Conservation (phyloP, 2,888 invertebrate species). For the Mythimna pallens region DNA sequence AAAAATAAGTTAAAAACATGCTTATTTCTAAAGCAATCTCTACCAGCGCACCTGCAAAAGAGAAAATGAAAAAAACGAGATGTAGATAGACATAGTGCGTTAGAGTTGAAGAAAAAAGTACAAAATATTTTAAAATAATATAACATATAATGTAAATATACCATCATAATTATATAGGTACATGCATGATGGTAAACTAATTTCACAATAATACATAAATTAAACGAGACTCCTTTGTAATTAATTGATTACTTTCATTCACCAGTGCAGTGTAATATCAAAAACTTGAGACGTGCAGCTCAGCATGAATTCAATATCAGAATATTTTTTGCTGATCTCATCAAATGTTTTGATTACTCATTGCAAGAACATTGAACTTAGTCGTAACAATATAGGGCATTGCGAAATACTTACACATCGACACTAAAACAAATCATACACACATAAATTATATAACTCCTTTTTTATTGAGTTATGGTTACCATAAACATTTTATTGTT, state of each 20-base stretch:
- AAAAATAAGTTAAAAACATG: no score
- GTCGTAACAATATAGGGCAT: constrained; percentile 16
- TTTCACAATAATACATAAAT: not conserved
- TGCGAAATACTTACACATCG: constrained; percentile 23
- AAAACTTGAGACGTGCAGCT: constrained; percentile 23
- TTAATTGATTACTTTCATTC: constrained; percentile 11
- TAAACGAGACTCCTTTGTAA: constrained; percentile 13
- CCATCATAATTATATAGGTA: no score
- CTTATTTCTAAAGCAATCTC: no score
- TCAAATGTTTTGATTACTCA: constrained; percentile 24
- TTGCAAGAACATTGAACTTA: constrained; percentile 37
- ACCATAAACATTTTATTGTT: constrained; percentile 47
- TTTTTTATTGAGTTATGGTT: constrained; percentile 27
- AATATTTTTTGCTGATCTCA: constrained; percentile 42
- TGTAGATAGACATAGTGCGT: no score
- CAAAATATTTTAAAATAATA: no score
- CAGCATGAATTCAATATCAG: constrained; percentile 13
- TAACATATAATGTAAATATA: no score
- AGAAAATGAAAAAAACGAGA: no score
- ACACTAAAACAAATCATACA: constrained; percentile 11
- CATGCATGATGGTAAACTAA: no score
- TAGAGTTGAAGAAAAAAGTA: no score
- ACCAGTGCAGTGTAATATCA: constrained; percentile 13
- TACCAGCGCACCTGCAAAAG: no score
- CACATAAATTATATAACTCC: constrained; percentile 34